Percentiles rank a stretch among this genome's conserved stretches.
Evolutionary conservation across 2,888 invertebrate genomes (phyloP).

Genomic region (Nemurella pictetii): DNA sequence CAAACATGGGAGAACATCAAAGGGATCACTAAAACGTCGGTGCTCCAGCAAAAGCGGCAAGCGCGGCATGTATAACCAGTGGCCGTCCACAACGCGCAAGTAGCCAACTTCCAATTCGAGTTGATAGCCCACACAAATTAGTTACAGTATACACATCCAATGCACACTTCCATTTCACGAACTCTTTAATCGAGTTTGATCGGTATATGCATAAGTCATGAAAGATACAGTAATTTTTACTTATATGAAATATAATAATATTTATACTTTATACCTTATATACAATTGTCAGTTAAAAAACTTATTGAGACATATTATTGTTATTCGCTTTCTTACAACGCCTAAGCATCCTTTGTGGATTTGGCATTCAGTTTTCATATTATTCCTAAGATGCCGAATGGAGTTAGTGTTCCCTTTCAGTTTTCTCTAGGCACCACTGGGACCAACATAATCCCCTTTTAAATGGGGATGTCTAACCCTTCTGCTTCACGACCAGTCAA

Average conservation of each 20-base stretch:
- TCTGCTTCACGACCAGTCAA: constrained; percentile 39
- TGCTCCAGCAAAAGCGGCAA: background rate
- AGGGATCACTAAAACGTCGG: background rate
- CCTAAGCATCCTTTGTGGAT: background rate
- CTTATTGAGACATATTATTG: too few species aligned
- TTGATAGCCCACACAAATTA: background rate
- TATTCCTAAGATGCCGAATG: background rate
- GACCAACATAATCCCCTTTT: constrained; percentile 55
- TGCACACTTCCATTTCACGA: background rate
- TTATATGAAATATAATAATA: too few species aligned
- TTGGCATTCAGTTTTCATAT: background rate
- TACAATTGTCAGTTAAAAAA: too few species aligned
- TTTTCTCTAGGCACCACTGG: constrained; percentile 8
- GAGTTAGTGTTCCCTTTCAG: background rate
- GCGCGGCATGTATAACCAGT: too few species aligned
- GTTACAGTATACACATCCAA: background rate
- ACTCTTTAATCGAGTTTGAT: background rate
- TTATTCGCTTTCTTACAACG: too few species aligned
- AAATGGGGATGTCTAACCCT: constrained; percentile 56
- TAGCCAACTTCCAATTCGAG: background rate
- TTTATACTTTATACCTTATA: too few species aligned
- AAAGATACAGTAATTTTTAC: too few species aligned
- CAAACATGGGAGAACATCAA: background rate
- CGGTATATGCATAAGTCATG: background rate
- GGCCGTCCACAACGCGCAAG: background rate